Base-by-base conservation (phyloP, 2,888 invertebrate genomes). In the Euzophera pinguis region DNA sequence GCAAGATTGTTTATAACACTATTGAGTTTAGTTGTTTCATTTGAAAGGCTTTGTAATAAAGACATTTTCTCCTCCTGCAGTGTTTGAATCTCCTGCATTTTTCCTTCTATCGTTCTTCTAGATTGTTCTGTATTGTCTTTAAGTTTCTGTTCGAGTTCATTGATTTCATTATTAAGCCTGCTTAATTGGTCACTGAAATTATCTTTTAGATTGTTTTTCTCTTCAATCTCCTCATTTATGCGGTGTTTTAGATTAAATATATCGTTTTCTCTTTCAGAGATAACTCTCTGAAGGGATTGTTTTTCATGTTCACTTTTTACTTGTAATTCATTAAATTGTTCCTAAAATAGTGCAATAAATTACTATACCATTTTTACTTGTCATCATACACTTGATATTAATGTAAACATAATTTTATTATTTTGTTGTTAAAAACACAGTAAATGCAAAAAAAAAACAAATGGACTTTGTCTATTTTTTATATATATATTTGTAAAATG, bases 21-120 rank as follows among this genome's bases (percentile, higher is more conserved):
- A 50, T 82, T 77, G 7, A 76, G 58, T 65, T 85, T 84, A 0
- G 73, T 72, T 8, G 71, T 80, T 64, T 86, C 81, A 56, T 79
- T 72, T n/a, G 75, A 66, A 9, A 88, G 65, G 59, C 77, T 84
- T 56, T 83, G 74, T 9, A 83, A 54, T 13, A 87, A 65, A 1
- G 78, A 78, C 1, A 83, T 35, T 62, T 87, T 86, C 50, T 87
- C 85, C 64, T 87, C 84, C 56, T 86, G 83, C 35, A 87, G 61
- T 12, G 65, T 78, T 71, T 84, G 68, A 56, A 86, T 82, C 58
- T 89, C 85, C 48, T 71, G 61, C 61, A 78, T 68, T 54, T 84
- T 84, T 4, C 70, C 65, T 50, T 85, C 78, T 57, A 84, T 75
- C 10, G 70, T 63, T 47, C 61, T 53, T 52, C 70, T 73, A 2